These are phyloP conservation scores for Spongilla lacustris DNA, from an alignment of 37 sponge, comb jelly and placozoan genomes.

Conservation along the genomic window DNA sequence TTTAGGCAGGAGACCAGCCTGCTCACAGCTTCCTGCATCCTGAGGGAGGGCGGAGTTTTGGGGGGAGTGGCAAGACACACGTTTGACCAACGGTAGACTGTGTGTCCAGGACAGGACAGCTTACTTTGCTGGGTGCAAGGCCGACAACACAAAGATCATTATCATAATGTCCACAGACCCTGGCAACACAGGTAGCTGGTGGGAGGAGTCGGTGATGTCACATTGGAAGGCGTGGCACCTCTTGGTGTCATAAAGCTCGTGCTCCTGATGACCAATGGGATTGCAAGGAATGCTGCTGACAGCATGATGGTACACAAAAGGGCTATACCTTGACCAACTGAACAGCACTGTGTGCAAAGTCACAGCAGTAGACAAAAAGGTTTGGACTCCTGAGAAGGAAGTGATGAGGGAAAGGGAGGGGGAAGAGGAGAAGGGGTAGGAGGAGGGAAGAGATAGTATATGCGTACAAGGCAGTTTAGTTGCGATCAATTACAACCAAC, in stretches of 20 bases:
- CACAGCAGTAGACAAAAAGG: slow-evolving; percentile 95
- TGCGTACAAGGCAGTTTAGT: too few species aligned
- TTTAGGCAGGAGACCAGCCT: slow-evolving; percentile 49
- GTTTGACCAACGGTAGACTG: too few species aligned
- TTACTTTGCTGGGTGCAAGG: slow-evolving; percentile 64
- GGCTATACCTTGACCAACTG: slow-evolving; percentile 70
- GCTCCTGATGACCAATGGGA: slow-evolving; percentile 21
- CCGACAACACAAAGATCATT: slow-evolving; percentile 94
- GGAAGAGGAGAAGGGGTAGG: slow-evolving; percentile 6
- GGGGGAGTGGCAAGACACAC: too few species aligned
- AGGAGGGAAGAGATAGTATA: neutral
- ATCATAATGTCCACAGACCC: slow-evolving; percentile 74
- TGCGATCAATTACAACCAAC: too few species aligned
- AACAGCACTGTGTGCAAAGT: slow-evolving; percentile 90
- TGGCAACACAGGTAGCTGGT: slow-evolving; percentile 67
- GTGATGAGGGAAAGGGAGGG: neutral
- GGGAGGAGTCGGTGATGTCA: slow-evolving; percentile 63
- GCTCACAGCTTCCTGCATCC: slow-evolving; percentile 34
- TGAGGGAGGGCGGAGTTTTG: too few species aligned
- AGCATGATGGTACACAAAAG: neutral
- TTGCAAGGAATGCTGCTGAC: neutral
- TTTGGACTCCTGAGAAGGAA: slow-evolving; percentile 30
- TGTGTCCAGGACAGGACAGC: neutral
- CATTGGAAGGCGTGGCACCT: slow-evolving; percentile 77
- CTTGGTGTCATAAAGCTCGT: slow-evolving; percentile 51